A percentile compares a stretch with the other conserved stretches of the same genome.
These are phyloP conservation scores for Melanogrammus aeglefinus DNA, from an alignment of 2,797 vertebrate genomes.

Conservation along the genomic window DNA sequence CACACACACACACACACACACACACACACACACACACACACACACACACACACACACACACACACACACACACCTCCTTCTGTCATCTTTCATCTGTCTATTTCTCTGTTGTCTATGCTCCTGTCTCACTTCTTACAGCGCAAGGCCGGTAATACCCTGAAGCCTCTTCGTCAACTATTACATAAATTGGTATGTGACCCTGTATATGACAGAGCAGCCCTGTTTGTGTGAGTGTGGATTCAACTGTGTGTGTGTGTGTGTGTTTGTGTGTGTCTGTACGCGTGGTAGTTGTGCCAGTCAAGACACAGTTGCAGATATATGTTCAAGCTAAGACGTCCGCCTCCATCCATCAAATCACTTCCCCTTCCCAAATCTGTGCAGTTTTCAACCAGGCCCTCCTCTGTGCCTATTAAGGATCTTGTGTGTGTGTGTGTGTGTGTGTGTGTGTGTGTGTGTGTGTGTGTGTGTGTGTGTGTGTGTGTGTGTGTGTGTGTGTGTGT, in stretches of 20 bases:
- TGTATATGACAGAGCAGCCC: neutral
- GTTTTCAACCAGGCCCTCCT: neutral
- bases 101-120: constrained; percentile 25
- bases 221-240: neutral
- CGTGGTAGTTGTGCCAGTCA: neutral
- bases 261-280: constrained; percentile 7
- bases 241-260: constrained; percentile 2
- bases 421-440: constrained; percentile 20
- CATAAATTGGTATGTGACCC: constrained; percentile 38
- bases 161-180: constrained; percentile 53
- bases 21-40: neutral
- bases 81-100: constrained; percentile 19
- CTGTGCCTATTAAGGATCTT: neutral
- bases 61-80: neutral
- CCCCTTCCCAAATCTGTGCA: neutral
- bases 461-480: too few species aligned
- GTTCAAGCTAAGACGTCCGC: neutral
- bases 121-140: constrained; percentile 41
- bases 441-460: constrained; percentile 31
- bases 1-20: too few species aligned
- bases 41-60: neutral
- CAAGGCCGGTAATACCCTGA: constrained; percentile 32
- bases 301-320: constrained; percentile 2
- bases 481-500: constrained; percentile 24
- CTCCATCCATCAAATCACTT: neutral